Percentiles rank a stretch among this genome's conserved stretches.
These are phyloP conservation scores for Bovichtus diacanthus DNA, from an alignment of 2,797 vertebrate species.

Conservation along the genomic window DNA sequence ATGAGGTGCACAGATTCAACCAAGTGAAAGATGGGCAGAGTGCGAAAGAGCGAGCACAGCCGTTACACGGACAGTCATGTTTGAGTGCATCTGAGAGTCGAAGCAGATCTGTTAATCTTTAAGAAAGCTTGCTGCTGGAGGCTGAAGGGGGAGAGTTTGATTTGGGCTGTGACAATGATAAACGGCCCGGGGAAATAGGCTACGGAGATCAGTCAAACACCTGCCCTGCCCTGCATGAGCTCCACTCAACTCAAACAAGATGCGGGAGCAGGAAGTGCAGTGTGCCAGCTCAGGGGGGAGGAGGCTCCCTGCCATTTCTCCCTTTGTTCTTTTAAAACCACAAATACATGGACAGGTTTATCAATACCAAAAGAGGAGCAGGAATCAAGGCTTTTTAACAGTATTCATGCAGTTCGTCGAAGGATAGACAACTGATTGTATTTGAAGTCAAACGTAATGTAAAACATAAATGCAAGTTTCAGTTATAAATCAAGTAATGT, in stretches of 20 bases:
- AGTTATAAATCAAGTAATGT: too few species aligned
- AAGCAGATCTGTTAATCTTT: conserved; percentile 77
- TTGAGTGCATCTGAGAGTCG: conserved; percentile 50
- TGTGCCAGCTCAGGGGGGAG: conserved; percentile 45
- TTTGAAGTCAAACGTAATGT: neutral
- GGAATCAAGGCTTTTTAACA: neutral
- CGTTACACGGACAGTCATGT: conserved; percentile 33
- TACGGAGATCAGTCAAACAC: conserved; percentile 78
- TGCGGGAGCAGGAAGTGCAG: conserved; percentile 60
- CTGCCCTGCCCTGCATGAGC: conserved; percentile 71
- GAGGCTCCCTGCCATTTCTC: conserved; percentile 26
- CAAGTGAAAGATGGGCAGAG: conserved; percentile 45
- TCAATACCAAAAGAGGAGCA: conserved; percentile 13
- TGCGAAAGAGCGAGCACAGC: conserved; percentile 25
- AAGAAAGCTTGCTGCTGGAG: conserved; percentile 55
- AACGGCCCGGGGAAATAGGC: conserved; percentile 74
- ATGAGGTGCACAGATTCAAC: conserved; percentile 46
- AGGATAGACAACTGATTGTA: neutral
- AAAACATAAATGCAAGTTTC: too few species aligned
- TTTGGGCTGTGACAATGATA: conserved; percentile 79
- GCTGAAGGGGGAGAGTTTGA: conserved; percentile 44
- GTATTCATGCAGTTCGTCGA: neutral
- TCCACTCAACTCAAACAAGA: conserved; percentile 78
- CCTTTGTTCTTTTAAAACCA: conserved; percentile 37
- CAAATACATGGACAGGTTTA: conserved; percentile 22